These are phyloP conservation scores for Ceratotherium simum DNA, from an alignment of 2,113 vertebrate genomes.

Conservation along the genomic window DNA sequence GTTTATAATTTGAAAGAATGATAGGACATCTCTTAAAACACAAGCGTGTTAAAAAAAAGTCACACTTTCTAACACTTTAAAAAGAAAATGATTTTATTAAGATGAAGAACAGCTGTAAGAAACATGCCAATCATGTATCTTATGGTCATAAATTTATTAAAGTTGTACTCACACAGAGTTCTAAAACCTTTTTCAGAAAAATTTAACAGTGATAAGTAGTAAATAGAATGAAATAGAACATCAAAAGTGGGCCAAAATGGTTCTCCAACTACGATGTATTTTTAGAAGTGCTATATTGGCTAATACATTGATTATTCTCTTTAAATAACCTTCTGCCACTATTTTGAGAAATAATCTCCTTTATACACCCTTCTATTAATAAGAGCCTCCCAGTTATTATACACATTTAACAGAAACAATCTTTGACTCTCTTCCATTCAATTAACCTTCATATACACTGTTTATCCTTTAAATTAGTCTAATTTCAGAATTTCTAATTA, in stretches of 20 bases:
- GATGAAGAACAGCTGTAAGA: neutral
- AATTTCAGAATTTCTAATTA: neutral
- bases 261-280: neutral
- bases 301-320: neutral
- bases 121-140: neutral
- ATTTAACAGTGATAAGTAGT: neutral
- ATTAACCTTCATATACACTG: neutral
- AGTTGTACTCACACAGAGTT: neutral
- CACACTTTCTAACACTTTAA: neutral
- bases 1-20: neutral
- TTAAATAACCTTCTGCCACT: neutral
- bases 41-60: neutral
- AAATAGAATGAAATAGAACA: neutral
- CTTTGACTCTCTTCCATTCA: neutral
- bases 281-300: neutral
- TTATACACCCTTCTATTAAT: neutral
- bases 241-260: neutral
- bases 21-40: neutral
- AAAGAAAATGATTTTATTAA: neutral
- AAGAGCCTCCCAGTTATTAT: neutral
- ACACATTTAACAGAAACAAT: neutral
- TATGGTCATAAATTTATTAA: neutral
- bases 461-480: neutral
- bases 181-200: neutral
- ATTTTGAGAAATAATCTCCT: neutral